Percentiles rank a stretch among this genome's conserved stretches.
phyloP scores from a whole-genome alignment of 2,113 vertebrate species.

The Tauraco erythrolophus region DNA sequence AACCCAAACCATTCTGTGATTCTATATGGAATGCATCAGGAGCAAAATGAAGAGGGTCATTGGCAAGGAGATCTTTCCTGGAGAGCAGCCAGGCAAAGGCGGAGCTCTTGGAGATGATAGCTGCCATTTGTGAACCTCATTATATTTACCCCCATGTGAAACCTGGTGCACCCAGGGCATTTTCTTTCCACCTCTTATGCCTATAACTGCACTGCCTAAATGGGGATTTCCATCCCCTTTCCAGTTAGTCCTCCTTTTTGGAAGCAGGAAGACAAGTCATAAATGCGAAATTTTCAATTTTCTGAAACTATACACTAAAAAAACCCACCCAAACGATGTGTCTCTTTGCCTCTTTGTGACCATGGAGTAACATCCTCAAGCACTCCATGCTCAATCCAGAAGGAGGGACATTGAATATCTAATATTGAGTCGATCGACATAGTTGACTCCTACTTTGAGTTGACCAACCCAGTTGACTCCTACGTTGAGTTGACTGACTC shows the following conservation, averaged over 20 bases:
- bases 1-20: too few species aligned
- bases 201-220: background rate
- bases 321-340: accelerated
- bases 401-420: background rate
- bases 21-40: accelerated
- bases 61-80: background rate
- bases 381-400: background rate
- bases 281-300: background rate
- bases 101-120: background rate
- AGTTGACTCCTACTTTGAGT: background rate
- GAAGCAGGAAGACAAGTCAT: background rate
- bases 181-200: background rate
- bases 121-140: background rate
- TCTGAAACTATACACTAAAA: background rate
- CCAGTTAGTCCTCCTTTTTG: background rate
- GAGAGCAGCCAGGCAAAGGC: background rate
- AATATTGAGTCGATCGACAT: accelerated
- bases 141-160: background rate
- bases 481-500: accelerated
- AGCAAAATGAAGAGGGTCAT: accelerated
- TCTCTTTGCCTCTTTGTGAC: background rate
- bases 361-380: background rate
- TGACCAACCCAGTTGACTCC: background rate
- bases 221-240: background rate
- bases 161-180: background rate